These are phyloP conservation scores for Alviniconcha marisindica DNA, from an alignment of 1,140 invertebrate species.

Conservation along the genomic window DNA sequence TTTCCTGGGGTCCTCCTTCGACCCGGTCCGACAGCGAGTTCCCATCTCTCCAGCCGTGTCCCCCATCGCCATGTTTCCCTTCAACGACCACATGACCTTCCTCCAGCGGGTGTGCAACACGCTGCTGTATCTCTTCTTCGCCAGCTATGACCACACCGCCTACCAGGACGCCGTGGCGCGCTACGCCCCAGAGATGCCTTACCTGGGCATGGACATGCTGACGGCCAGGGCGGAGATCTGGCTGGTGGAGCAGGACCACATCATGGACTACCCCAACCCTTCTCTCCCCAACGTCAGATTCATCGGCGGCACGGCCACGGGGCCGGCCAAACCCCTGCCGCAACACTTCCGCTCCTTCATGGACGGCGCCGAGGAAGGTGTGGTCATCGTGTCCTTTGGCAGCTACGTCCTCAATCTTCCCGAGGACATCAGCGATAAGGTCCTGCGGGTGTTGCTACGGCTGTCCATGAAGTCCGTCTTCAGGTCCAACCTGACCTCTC, in stretches of 20 bases:
- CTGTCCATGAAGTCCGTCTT: slow-evolving; percentile 29
- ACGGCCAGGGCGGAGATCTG: slow-evolving; percentile 35
- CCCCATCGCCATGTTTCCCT: not conserved
- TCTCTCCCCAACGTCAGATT: slow-evolving; percentile 48
- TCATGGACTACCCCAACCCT: slow-evolving; percentile 48
- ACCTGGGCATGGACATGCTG: slow-evolving; percentile 30
- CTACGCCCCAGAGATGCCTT: slow-evolving; percentile 38
- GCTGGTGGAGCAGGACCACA: slow-evolving; percentile 46
- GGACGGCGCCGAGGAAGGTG: slow-evolving; percentile 43
- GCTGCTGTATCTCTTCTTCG: not conserved
- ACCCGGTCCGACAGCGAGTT: not conserved
- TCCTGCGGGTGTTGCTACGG: slow-evolving; percentile 42
- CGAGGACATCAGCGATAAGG: slow-evolving; percentile 28
- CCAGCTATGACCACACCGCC: not conserved
- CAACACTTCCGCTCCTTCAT: slow-evolving; percentile 38
- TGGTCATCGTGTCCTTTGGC: slow-evolving; percentile 55
- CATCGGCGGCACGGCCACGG: slow-evolving; percentile 46
- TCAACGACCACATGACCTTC: slow-evolving; percentile 43
- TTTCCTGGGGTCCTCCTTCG: slow-evolving; percentile 10
- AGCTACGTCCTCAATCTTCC: slow-evolving; percentile 37
- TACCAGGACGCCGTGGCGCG: not conserved
- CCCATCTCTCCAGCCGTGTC: slow-evolving; percentile 27
- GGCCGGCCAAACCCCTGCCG: slow-evolving; percentile 19
- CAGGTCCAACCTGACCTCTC: slow-evolving; percentile 30
- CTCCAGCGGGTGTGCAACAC: slow-evolving; percentile 31